phyloP scores from a whole-genome alignment of 1,140 invertebrate genomes.

The Epicauta chinensis region DNA sequence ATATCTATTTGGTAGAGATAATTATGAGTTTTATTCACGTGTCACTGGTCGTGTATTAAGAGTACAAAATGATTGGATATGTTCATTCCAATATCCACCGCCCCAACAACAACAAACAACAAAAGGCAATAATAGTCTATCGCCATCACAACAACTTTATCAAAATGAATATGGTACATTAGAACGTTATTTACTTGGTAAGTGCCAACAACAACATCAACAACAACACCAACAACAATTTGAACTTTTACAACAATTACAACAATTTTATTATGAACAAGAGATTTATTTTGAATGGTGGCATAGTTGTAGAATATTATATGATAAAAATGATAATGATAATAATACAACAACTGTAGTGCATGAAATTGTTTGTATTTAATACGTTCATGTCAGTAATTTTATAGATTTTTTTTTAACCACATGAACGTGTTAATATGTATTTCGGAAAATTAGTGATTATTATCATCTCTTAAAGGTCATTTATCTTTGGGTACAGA shows the following conservation, averaged over 20 bases:
- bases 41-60: constrained; percentile 88
- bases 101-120: constrained; percentile 49
- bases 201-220: constrained; percentile 10
- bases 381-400: too few species aligned
- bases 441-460: constrained; percentile 5
- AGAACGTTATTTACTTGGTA: constrained; percentile 38
- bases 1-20: constrained; percentile 90
- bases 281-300: neutral
- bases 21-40: constrained; percentile 95
- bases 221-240: too few species aligned
- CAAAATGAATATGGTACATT: constrained; percentile 57
- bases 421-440: too few species aligned
- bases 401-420: too few species aligned
- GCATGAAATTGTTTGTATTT: too few species aligned
- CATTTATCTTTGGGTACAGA: constrained; percentile 79
- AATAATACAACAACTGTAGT: too few species aligned
- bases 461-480: constrained; percentile 49
- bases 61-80: constrained; percentile 91
- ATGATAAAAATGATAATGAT: too few species aligned
- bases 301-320: neutral
- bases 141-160: constrained; percentile 51
- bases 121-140: constrained; percentile 35
- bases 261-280: neutral
- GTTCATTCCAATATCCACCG: constrained; percentile 86
- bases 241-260: neutral